Evolutionary conservation across 2,888 invertebrate species (phyloP), one percentile per base, ranked within the genome.

Genomic region (Galerucella pusilla): DNA sequence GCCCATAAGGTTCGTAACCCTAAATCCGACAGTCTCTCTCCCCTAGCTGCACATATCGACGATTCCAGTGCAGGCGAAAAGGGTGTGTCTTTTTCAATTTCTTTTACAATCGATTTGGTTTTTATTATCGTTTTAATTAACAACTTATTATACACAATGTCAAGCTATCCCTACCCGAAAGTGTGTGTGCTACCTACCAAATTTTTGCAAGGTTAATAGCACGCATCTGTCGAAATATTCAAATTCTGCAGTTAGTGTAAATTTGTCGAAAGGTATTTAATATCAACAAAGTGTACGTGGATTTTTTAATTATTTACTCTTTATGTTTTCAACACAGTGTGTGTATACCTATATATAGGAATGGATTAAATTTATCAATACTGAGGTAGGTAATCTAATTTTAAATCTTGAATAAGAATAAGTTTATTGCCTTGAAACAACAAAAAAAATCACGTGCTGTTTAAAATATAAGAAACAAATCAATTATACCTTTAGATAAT

Each of bases 11-110:
- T 69, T 73, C 73, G 73, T 69, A 69, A 73, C 72, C 72, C 72
- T 72, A 72, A 72, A 67, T 72, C 66, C 63, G 52, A 71, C 71
- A 71, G 68, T 69, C 75, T 76, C 71, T 76, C 69, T 68, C 73
- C 75, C 78, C 73, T 70, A 75, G 72, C 77, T 77, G 64, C 46
- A 70, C 70, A 63, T 78, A 78, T 78, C 78, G 78, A 78, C 78
- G 42, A 77, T 78, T 77, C 71, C 78, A 78, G 78, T 75, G 78
- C 68, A 74, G 78, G 77, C 75, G 74, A 68, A 54, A 72, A 74
- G 74, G 74, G 74, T 68, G 64, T 74, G 73, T 67, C 72, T 60
- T 59, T 65, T 65, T 65, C 45, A 52, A 20, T 70, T 64, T 65
- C 64, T 65, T 65, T 45, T 54, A n/a, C 14, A 60, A 20, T 45